phyloP scores from a whole-genome alignment of 2,797 vertebrate species.

The Gambusia yucatana region DNA sequence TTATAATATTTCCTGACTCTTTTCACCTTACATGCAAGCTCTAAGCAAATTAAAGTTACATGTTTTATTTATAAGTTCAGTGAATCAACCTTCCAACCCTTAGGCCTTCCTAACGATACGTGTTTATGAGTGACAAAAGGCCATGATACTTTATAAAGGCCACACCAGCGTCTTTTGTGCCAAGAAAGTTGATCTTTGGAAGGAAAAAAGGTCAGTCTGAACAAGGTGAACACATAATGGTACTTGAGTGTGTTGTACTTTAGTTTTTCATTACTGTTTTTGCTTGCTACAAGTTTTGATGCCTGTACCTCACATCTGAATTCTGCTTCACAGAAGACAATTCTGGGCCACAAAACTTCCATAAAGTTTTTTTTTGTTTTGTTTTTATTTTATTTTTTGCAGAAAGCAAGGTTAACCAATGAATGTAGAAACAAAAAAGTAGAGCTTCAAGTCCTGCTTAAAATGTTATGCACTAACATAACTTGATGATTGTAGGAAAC shows the following conservation, averaged over 20 bases:
- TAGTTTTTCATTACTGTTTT: not conserved
- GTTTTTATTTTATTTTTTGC: too few relatives aligned
- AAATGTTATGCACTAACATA: not conserved
- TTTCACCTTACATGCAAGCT: not conserved
- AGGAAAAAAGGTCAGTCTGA: not conserved
- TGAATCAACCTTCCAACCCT: not conserved
- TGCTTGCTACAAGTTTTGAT: not conserved
- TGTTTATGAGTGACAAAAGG: constrained; percentile 2
- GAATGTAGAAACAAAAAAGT: not conserved
- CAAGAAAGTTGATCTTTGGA: not conserved
- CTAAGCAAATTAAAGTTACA: not conserved
- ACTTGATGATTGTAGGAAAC: not conserved
- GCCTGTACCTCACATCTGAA: not conserved
- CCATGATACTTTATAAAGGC: not conserved
- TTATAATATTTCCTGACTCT: not conserved
- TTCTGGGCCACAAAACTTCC: not conserved
- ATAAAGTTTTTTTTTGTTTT: too few relatives aligned
- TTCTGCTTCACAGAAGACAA: not conserved
- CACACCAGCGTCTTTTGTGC: not conserved
- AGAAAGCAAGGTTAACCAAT: not conserved
- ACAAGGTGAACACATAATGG: not conserved
- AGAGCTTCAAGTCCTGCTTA: not conserved
- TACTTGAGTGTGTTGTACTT: not conserved
- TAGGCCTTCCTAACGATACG: not conserved
- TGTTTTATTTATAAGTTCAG: not conserved